Evolutionary conservation across 2,888 invertebrate genomes (phyloP).

Genomic region (Pandemis corylana): DNA sequence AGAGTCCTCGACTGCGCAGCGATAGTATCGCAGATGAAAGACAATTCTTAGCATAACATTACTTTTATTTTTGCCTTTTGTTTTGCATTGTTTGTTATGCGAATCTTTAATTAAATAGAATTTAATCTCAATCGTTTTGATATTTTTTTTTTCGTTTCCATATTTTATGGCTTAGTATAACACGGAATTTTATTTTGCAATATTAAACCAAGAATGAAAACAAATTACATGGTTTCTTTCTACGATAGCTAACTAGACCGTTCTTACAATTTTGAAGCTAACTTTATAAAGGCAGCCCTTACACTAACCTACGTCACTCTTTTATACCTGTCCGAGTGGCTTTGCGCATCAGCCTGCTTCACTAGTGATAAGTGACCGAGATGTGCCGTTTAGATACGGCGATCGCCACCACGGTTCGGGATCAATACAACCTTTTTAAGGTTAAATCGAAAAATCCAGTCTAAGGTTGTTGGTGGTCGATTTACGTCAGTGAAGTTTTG

Average conservation of each 20-base stretch:
- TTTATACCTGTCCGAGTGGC: constrained; percentile 3
- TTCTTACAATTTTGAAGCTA: too few species aligned
- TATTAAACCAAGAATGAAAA: too few species aligned
- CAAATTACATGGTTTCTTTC: too few species aligned
- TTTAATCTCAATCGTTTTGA: neutral
- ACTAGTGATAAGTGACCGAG: constrained; percentile 44
- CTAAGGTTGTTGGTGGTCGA: neutral
- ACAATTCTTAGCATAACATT: neutral
- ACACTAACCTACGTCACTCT: neutral
- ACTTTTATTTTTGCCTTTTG: constrained; percentile 2
- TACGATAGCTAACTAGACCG: too few species aligned
- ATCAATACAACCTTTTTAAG: constrained; percentile 33
- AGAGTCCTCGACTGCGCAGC: constrained; percentile 38
- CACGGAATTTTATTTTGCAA: too few species aligned
- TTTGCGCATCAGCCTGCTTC: constrained; percentile 18
- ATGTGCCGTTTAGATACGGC: constrained; percentile 61
- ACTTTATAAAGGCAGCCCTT: neutral
- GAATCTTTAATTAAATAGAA: neutral
- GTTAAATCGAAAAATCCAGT: constrained; percentile 4
- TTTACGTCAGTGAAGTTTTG: neutral
- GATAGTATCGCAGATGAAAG: constrained; percentile 41
- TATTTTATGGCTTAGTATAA: neutral
- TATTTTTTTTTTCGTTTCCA: neutral
- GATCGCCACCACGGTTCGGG: constrained; percentile 53
- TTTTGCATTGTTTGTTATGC: neutral